These are phyloP conservation scores for Hermodice carunculata DNA, from an alignment of 2,888 invertebrate species.

Conservation along the genomic window DNA sequence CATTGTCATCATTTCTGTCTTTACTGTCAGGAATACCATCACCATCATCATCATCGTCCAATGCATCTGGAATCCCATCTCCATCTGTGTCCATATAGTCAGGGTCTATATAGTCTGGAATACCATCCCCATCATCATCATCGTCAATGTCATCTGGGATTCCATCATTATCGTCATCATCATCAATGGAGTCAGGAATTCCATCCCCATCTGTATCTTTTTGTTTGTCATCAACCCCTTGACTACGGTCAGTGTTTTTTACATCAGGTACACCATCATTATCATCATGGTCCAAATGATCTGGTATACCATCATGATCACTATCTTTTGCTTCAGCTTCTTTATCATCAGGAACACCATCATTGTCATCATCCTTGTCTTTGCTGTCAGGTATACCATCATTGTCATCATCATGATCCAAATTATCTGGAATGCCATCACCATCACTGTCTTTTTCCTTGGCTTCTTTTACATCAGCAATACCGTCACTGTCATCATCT, in stretches of 20 bases:
- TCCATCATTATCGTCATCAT: constrained; percentile 61
- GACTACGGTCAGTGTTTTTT: constrained; percentile 33
- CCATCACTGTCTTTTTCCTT: constrained; percentile 52
- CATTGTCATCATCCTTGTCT: constrained; percentile 43
- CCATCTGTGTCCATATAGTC: constrained; percentile 43
- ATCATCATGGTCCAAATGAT: constrained; percentile 48
- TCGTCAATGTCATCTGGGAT: constrained; percentile 46
- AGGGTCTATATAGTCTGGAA: constrained; percentile 53
- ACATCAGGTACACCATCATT: constrained; percentile 56
- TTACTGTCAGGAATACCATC: constrained; percentile 43
- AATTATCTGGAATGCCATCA: constrained; percentile 54
- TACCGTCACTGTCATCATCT: constrained; percentile 52
- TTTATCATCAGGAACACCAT: constrained; percentile 50
- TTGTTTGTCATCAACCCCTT: constrained; percentile 27
- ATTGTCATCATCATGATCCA: constrained; percentile 48
- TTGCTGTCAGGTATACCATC: constrained; percentile 38
- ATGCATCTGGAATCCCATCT: constrained; percentile 23
- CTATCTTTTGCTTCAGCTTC: constrained; percentile 49
- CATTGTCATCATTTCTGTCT: constrained; percentile 33
- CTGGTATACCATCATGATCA: constrained; percentile 56
- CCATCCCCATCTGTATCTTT: constrained; percentile 55
- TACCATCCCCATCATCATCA: constrained; percentile 42
- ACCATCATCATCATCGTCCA: constrained; percentile 14
- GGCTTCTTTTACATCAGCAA: constrained; percentile 37
- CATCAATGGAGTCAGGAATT: constrained; percentile 51